phyloP scores from a whole-genome alignment of 2,113 vertebrate genomes.

The Zonotrichia leucophrys region DNA sequence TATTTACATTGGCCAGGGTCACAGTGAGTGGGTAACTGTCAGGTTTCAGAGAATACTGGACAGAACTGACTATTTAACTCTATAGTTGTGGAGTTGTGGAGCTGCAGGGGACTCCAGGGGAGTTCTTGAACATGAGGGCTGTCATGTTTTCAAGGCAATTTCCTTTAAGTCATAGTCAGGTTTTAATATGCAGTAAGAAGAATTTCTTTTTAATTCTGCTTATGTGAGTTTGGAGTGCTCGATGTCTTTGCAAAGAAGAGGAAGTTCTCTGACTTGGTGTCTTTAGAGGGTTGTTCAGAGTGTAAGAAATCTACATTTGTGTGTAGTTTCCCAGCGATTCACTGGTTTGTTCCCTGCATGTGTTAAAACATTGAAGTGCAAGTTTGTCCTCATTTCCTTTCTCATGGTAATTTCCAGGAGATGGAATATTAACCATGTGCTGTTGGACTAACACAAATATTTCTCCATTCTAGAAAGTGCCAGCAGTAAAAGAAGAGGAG shows the following conservation, averaged over 20 bases:
- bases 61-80: not conserved
- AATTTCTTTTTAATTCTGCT: not conserved
- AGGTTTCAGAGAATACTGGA: not conserved
- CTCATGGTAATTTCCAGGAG: not conserved
- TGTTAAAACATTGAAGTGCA: not conserved
- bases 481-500: slow-evolving; percentile 91
- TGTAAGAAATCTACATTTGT: not conserved
- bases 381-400: not conserved
- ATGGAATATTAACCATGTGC: not conserved
- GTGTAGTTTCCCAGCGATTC: not conserved
- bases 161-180: not conserved
- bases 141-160: not conserved
- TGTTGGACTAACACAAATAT: not conserved
- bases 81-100: not conserved
- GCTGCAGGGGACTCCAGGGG: not conserved
- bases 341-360: not conserved
- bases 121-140: not conserved
- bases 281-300: not conserved
- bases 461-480: slow-evolving; percentile 80
- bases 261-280: not conserved
- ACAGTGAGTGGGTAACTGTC: not conserved
- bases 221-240: not conserved
- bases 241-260: not conserved
- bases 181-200: not conserved
- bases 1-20: not conserved